Conservation (phyloP, 1,140 invertebrate species). For the Drosophila nigrodunni region DNA sequence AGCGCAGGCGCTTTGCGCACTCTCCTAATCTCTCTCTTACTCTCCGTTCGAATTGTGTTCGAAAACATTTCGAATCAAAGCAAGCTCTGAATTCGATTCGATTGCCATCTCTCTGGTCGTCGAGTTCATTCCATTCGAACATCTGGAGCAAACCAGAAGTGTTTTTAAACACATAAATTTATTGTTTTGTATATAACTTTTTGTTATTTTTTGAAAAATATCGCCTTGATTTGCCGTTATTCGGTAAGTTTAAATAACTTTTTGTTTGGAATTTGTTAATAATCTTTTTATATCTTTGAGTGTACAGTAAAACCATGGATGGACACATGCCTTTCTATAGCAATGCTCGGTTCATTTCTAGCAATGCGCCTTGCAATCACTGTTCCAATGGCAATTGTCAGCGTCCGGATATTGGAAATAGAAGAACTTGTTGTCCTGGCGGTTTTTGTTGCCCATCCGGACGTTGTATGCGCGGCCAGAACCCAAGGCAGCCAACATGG, state of each 20-base stretch:
- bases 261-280: no score
- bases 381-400: conserved; percentile 47
- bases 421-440: conserved; percentile 5
- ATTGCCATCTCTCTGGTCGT: neutral
- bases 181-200: conserved; percentile 29
- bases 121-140: conserved; percentile 49
- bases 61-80: conserved; percentile 44
- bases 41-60: conserved; percentile 34
- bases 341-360: neutral
- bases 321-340: conserved; percentile 20
- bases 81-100: conserved; percentile 29
- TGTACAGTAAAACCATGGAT: conserved; percentile 40
- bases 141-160: conserved; percentile 34
- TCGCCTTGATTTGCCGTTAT: conserved; percentile 31
- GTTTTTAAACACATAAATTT: conserved; percentile 8
- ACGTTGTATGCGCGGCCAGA: conserved; percentile 8
- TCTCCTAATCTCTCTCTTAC: no score
- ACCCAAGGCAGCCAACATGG: conserved; percentile 7
- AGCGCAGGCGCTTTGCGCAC: conserved; percentile 38
- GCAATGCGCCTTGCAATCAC: conserved; percentile 5
- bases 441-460: conserved; percentile 49
- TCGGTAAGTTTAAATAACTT: neutral
- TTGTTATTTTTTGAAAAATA: conserved; percentile 13
- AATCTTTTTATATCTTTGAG: neutral
- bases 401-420: conserved; percentile 1